Evolutionary conservation across 2,888 invertebrate species (phyloP).

Genomic region (Scotopteryx bipunctaria): DNA sequence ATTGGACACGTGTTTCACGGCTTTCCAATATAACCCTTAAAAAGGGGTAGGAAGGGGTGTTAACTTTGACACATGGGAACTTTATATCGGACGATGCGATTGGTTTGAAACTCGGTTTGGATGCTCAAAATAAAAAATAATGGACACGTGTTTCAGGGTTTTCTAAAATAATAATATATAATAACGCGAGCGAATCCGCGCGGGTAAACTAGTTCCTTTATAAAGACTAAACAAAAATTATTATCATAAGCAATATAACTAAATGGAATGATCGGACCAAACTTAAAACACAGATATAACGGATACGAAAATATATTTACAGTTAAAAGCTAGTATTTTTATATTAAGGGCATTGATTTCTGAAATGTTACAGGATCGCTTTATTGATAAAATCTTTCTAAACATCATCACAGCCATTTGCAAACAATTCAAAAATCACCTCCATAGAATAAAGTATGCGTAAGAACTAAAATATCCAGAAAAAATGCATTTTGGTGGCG

Average conservation of each 20-base stretch:
- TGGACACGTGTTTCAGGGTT: too few relatives aligned
- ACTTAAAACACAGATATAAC: conserved; percentile 5
- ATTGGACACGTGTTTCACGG: too few relatives aligned
- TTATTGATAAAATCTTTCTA: conserved; percentile 16
- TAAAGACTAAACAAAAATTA: conserved; percentile 9
- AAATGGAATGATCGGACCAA: conserved; percentile 39
- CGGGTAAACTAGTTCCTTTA: too few relatives aligned
- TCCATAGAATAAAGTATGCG: conserved; percentile 3
- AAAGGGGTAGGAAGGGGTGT: too few relatives aligned
- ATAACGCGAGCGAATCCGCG: too few relatives aligned
- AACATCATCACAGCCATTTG: conserved; percentile 28
- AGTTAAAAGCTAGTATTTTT: conserved; percentile 2
- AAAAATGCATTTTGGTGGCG: conserved; percentile 60
- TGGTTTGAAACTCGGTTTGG: too few relatives aligned
- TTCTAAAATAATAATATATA: too few relatives aligned
- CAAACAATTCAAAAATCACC: conserved; percentile 18
- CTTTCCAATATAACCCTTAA: too few relatives aligned
- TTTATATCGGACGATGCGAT: too few relatives aligned
- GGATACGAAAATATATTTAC: conserved; percentile 5
- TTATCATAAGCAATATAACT: too few relatives aligned
- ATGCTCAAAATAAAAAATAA: too few relatives aligned
- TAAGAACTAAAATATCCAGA: conserved; percentile 27
- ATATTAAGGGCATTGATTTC: conserved; percentile 15
- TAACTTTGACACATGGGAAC: too few relatives aligned
- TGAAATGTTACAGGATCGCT: conserved; percentile 21